Conservation (phyloP, 1,140 invertebrate species). For the Drosophila varians region DNA sequence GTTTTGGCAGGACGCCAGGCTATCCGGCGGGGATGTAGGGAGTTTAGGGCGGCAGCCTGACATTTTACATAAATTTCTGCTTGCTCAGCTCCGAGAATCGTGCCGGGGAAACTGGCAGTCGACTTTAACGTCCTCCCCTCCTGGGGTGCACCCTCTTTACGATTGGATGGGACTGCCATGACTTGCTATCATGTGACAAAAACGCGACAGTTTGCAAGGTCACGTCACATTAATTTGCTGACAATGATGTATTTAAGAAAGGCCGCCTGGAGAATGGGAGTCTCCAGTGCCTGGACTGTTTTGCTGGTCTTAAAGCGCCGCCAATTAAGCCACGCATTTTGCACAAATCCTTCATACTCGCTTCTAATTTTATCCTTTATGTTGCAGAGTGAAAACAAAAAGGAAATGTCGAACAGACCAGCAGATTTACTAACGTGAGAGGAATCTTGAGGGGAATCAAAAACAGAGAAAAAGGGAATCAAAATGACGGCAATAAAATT, state of each 20-base stretch:
- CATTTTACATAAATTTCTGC: conserved; percentile 77
- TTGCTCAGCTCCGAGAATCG: conserved; percentile 59
- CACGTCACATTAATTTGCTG: conserved; percentile 81
- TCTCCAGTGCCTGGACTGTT: conserved; percentile 12
- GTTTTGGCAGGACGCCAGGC: conserved; percentile 64
- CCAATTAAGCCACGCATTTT: conserved; percentile 58
- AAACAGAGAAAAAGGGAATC: conserved; percentile 31
- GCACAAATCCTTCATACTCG: conserved; percentile 23
- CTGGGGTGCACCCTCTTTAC: background rate
- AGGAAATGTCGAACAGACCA: conserved; percentile 19
- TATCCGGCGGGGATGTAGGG: background rate
- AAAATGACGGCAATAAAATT: conserved; percentile 76
- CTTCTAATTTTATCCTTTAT: background rate
- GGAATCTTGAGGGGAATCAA: conserved; percentile 10
- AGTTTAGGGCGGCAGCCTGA: conserved; percentile 38
- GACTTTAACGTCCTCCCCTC: conserved; percentile 17
- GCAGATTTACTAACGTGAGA: conserved; percentile 34
- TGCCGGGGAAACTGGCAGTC: conserved; percentile 33
- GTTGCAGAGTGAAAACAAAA: conserved; percentile 43
- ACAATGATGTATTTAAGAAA: conserved; percentile 76
- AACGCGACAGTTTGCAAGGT: conserved; percentile 79
- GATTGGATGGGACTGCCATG: conserved; percentile 39
- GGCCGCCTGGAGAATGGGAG: no score
- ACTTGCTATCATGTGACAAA: conserved; percentile 76
- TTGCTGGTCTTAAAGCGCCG: conserved; percentile 50